These are phyloP conservation scores for Phaetusa simplex DNA, from an alignment of 2,113 vertebrate species.

Conservation along the genomic window DNA sequence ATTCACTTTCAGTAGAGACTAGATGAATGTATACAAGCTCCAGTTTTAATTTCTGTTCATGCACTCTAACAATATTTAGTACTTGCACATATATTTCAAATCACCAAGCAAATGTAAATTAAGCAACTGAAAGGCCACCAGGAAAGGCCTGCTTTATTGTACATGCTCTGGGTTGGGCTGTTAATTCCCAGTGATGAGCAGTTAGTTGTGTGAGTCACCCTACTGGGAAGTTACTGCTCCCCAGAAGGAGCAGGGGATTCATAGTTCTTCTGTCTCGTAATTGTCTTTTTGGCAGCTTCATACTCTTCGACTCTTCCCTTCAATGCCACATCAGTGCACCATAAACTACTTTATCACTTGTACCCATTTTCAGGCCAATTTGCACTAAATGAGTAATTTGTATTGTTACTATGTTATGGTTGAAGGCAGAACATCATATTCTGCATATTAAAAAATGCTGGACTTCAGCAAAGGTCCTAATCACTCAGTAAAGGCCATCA, in stretches of 20 bases:
- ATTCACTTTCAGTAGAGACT: not conserved
- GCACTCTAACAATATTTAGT: not conserved
- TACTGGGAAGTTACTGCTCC: not conserved
- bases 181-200: not conserved
- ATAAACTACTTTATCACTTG: not conserved
- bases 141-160: not conserved
- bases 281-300: not conserved
- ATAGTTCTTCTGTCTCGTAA: not conserved
- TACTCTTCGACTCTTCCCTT: not conserved
- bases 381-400: not conserved
- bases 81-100: not conserved
- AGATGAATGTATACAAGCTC: not conserved
- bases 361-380: not conserved
- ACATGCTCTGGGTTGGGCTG: not conserved
- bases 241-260: not conserved
- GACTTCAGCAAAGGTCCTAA: not conserved
- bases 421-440: not conserved
- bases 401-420: not conserved
- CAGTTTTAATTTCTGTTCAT: not conserved
- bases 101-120: not conserved
- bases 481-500: not conserved
- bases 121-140: not conserved
- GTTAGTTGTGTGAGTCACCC: not conserved
- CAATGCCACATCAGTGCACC: not conserved
- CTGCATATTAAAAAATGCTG: not conserved